Evolutionary conservation across 2,113 vertebrate species (phyloP).

Genomic region (Paraplagusia blochii): DNA sequence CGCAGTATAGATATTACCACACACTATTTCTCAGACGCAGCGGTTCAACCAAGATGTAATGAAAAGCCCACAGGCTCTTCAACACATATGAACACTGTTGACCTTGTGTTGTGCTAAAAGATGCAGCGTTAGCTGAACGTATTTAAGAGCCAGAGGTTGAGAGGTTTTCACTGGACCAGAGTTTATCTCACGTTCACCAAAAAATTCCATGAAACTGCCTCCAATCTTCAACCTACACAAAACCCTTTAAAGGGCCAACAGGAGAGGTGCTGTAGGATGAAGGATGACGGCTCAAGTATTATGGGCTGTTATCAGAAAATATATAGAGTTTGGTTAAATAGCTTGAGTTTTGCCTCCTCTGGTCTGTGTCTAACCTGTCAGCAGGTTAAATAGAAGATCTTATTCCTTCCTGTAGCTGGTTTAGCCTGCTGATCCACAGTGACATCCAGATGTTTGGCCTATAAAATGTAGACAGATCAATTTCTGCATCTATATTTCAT

Average conservation of each 20-base stretch:
- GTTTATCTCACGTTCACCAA: slow-evolving; percentile 6
- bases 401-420: background rate
- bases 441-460: slow-evolving; percentile 17
- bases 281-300: no score
- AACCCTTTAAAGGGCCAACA: slow-evolving; percentile 2
- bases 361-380: no score
- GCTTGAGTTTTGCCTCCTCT: no score
- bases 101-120: slow-evolving; percentile 12
- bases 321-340: no score
- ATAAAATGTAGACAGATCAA: slow-evolving; percentile 23
- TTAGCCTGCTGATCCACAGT: background rate
- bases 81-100: slow-evolving; percentile 4
- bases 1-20: slow-evolving; percentile 16
- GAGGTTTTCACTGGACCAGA: slow-evolving; percentile 6
- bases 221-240: slow-evolving; percentile 11
- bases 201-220: background rate
- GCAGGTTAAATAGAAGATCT: no score
- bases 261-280: background rate
- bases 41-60: slow-evolving; percentile 22
- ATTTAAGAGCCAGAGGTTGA: slow-evolving; percentile 16
- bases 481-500: slow-evolving; percentile 25
- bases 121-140: slow-evolving; percentile 12
- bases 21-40: slow-evolving; percentile 9
- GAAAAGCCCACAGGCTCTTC: slow-evolving; percentile 12
- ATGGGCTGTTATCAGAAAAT: no score